These are phyloP conservation scores for Suncus etruscus DNA, from an alignment of 2,113 vertebrate species.

Conservation along the genomic window DNA sequence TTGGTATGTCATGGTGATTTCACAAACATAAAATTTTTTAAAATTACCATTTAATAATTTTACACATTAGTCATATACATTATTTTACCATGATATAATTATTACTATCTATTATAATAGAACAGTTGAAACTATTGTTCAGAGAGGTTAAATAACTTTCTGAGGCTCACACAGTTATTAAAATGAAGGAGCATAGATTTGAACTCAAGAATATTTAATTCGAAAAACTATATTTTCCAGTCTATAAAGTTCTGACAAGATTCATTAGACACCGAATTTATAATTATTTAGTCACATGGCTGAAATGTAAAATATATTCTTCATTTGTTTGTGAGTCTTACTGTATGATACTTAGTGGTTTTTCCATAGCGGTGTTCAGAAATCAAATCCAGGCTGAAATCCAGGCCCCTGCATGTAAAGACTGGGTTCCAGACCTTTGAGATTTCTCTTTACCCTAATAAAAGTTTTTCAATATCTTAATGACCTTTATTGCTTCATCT, in stretches of 20 bases:
- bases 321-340: no score
- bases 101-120: neutral
- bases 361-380: no score
- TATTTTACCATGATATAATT: neutral
- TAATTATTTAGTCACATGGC: neutral
- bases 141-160: neutral
- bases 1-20: no score
- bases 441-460: conserved; percentile 36
- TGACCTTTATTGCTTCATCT: neutral
- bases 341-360: neutral
- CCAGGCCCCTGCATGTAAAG: neutral
- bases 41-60: conserved; percentile 6
- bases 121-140: conserved; percentile 4
- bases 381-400: no score
- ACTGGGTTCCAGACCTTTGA: neutral
- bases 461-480: neutral
- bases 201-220: neutral
- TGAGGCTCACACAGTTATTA: neutral
- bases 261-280: neutral
- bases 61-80: neutral
- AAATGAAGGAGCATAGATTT: neutral
- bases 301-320: neutral
- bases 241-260: neutral
- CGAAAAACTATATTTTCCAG: neutral
- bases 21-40: no score